Base-by-base conservation (phyloP, 1,140 invertebrate species). In the Protaetia brevitarsis region DNA sequence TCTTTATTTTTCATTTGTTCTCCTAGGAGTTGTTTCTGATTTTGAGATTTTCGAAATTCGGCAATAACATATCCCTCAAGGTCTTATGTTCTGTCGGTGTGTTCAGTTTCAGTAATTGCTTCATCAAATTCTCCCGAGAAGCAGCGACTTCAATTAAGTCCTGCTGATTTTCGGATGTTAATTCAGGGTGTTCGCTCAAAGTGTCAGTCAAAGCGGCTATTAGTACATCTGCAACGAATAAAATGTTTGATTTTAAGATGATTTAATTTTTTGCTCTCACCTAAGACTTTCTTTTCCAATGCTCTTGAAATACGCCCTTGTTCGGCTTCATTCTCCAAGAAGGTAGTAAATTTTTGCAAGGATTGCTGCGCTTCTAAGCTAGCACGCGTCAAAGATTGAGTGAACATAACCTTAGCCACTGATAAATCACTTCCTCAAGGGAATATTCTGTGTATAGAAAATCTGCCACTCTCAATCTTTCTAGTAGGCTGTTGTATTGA, bases 401-500 rank as follows among this genome's bases (percentile, higher is more conserved):
- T 82, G 75, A 91, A 90, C 86, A 90, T 88, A 69, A 89, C 86
- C 81, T 89, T 89, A 34, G 88, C 88, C 8, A 90, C 69, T 90
- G 88, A 74, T 90, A 90, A 60, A 90, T 88, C 1, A 91, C 86
- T 76, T 90, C 88, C 77, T 90, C 88, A 28, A 90, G 76, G 6
- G 87, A 87, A 71, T 88, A 88, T 72, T 89, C 87, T 4, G 87
- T 88, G 78, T 88, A 88, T 6, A 88, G 76, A 30, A 85, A 85
- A 71, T 89, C 88, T 0, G 87, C 86, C 4, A 87, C 82, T 65
- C 84, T 81, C 19, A 89, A 65, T 80, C 82, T 66, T 82, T 86
- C 83, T 72, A 85, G 77, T 65, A 85, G 77, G 67, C 85, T 83
- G 67, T 85, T 82, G 66, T 85, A 85, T 64, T 86, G 84, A 65